A percentile compares a stretch with the other conserved stretches of the same genome.
Conservation (phyloP, 2,888 invertebrate genomes). For the Eupithecia insigniata region DNA sequence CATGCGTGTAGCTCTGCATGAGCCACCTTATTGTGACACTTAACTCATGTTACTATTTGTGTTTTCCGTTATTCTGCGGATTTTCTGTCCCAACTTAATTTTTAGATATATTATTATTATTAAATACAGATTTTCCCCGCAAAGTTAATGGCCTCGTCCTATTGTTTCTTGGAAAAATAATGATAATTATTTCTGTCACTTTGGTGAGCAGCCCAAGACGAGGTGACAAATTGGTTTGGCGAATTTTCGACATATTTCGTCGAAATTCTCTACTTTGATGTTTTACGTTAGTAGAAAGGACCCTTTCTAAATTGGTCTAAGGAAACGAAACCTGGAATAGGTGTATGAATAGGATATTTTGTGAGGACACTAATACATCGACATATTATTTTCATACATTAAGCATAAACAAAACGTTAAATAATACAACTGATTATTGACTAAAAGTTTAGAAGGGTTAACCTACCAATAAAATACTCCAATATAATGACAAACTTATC, state of each 20-base stretch:
- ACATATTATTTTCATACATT: neutral
- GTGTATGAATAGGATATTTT: neutral
- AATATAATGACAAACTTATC: constrained; percentile 20
- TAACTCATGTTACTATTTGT: neutral
- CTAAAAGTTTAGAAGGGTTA: neutral
- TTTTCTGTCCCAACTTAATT: neutral
- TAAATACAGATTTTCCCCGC: constrained; percentile 8
- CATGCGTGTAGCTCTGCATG: neutral
- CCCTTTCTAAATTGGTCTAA: neutral
- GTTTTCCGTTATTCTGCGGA: neutral
- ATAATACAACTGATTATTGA: neutral
- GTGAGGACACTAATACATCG: neutral
- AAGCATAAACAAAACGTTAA: neutral
- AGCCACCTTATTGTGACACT: neutral
- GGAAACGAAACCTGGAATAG: neutral
- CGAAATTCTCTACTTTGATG: constrained; percentile 66
- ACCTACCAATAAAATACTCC: neutral
- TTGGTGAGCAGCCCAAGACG: constrained; percentile 51
- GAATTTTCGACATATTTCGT: constrained; percentile 53
- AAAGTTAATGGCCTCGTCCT: constrained; percentile 42
- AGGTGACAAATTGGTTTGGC: constrained; percentile 71
- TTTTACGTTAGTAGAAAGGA: constrained; percentile 28
- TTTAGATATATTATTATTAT: neutral
- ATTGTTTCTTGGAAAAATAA: constrained; percentile 60
- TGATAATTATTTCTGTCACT: constrained; percentile 51